Evolutionary conservation across 2,113 vertebrate genomes (phyloP).

Genomic region (Nematolebias whitei): DNA sequence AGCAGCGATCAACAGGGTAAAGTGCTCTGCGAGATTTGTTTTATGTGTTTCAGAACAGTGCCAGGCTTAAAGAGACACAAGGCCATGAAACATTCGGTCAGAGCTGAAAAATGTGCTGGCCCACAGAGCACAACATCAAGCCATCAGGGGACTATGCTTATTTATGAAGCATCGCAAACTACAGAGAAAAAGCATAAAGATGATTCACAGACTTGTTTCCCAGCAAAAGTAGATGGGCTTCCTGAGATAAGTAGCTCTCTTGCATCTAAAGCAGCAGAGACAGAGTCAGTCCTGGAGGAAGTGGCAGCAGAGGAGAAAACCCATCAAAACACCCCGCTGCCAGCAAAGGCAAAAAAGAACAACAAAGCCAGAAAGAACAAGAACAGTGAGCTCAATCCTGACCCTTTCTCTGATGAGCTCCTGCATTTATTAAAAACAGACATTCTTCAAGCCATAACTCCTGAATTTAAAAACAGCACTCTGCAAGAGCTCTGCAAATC

Average conservation of each 20-base stretch:
- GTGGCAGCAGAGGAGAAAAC: constrained; percentile 49
- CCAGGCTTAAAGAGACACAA: constrained; percentile 93
- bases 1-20: constrained; percentile 68
- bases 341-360: constrained; percentile 69
- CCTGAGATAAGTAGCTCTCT: constrained; percentile 54
- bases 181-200: constrained; percentile 69
- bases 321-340: constrained; percentile 43
- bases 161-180: constrained; percentile 62
- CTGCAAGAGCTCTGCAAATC: constrained; percentile 46
- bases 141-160: constrained; percentile 50
- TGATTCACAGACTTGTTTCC: constrained; percentile 64
- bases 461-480: constrained; percentile 70
- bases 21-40: constrained; percentile 88
- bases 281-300: constrained; percentile 59
- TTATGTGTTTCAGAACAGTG: constrained; percentile 87
- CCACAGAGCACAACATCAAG: constrained; percentile 56
- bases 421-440: constrained; percentile 78
- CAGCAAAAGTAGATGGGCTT: constrained; percentile 52
- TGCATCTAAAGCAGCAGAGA: constrained; percentile 56
- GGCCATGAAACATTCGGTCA: constrained; percentile 89
- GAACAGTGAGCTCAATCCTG: constrained; percentile 54
- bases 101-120: constrained; percentile 44
- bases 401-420: constrained; percentile 66
- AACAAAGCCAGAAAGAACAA: constrained; percentile 73
- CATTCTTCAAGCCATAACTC: constrained; percentile 69